A percentile compares a stretch with the other conserved stretches of the same genome.
phyloP scores from a whole-genome alignment of 2,888 invertebrate genomes.

The Adela reaumurella region DNA sequence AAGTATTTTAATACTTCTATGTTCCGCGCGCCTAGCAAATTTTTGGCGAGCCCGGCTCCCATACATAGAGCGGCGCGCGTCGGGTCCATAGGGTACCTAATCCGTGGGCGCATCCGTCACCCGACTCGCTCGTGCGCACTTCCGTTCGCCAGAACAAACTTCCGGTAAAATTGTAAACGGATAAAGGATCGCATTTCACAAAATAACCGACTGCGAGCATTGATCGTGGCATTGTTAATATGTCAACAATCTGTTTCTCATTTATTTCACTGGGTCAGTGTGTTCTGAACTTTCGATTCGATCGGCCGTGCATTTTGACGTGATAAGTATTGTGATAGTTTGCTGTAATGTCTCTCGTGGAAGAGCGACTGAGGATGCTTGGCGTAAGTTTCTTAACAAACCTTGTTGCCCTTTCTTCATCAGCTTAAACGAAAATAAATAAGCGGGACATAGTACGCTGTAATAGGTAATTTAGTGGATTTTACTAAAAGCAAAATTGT shows the following conservation, averaged over 20 bases:
- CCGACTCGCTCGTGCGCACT: neutral
- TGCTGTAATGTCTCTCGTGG: neutral
- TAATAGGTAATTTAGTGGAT: too few relatives aligned
- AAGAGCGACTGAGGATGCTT: neutral
- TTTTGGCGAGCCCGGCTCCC: too few relatives aligned
- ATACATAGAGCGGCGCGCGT: too few relatives aligned
- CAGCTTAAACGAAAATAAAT: too few relatives aligned
- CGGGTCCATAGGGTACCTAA: too few relatives aligned
- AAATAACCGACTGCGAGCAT: neutral
- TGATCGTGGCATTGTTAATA: too few relatives aligned
- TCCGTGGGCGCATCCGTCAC: neutral
- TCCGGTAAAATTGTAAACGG: neutral
- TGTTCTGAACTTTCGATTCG: neutral
- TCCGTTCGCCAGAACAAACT: neutral
- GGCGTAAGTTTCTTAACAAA: too few relatives aligned
- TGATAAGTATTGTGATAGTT: neutral
- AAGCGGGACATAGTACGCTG: too few relatives aligned
- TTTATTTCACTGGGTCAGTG: neutral
- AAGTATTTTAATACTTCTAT: too few relatives aligned
- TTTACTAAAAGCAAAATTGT: too few relatives aligned
- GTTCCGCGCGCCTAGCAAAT: too few relatives aligned
- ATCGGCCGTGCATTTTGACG: neutral
- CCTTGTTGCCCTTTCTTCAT: too few relatives aligned
- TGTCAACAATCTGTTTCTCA: neutral
- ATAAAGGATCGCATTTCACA: neutral